phyloP scores from a whole-genome alignment of 2,113 vertebrate species.

The Pogona vitticeps region DNA sequence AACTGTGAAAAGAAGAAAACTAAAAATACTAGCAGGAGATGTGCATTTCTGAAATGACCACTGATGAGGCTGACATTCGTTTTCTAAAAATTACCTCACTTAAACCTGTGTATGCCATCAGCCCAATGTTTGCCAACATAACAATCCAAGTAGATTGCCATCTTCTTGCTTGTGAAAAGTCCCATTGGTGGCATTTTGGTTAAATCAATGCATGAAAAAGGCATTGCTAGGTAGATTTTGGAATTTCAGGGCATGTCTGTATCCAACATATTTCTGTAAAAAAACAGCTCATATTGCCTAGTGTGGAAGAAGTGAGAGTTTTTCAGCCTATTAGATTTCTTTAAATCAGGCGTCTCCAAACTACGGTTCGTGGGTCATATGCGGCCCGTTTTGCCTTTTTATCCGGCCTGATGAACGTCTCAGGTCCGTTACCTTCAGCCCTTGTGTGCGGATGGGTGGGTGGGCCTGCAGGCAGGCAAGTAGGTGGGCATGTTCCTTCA shows the following conservation, averaged over 20 bases:
- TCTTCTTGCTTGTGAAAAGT: constrained; percentile 8
- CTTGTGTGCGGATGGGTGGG: too few relatives aligned
- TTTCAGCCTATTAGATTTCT: too few relatives aligned
- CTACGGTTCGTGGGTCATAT: too few relatives aligned
- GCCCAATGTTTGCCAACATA: constrained; percentile 12
- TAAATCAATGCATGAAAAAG: background rate
- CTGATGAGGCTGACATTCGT: background rate
- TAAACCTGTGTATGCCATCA: background rate
- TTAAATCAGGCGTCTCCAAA: too few relatives aligned
- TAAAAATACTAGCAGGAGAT: background rate
- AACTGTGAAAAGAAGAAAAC: background rate
- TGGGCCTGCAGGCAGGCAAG: too few relatives aligned
- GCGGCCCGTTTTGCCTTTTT: too few relatives aligned
- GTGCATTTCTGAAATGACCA: background rate
- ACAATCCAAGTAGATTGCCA: constrained; percentile 1
- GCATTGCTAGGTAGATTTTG: too few relatives aligned
- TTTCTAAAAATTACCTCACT: background rate
- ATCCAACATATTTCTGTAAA: background rate
- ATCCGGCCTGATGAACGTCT: too few relatives aligned
- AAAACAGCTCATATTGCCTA: background rate
- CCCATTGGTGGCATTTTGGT: constrained; percentile 3
- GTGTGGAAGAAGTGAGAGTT: too few relatives aligned
- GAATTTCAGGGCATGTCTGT: background rate
- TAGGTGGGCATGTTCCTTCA: too few relatives aligned
- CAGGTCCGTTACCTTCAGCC: too few relatives aligned